These are phyloP conservation scores for Prosopocoilus inquinatus DNA, from an alignment of 2,888 invertebrate genomes.

Conservation along the genomic window DNA sequence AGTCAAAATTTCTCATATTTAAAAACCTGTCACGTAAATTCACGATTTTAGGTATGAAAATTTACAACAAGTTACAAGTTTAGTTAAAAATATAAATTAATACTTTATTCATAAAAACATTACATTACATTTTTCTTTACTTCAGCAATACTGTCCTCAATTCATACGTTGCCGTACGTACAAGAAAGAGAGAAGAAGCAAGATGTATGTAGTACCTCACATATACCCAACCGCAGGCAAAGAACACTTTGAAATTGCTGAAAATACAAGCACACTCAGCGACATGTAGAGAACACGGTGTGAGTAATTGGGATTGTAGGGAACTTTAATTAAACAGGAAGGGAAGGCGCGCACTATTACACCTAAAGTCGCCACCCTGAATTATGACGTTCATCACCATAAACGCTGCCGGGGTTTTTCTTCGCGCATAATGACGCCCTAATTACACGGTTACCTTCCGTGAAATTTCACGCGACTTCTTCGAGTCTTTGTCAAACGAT, in stretches of 20 bases:
- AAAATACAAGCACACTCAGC: constrained; percentile 50
- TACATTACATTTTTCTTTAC: too few species aligned
- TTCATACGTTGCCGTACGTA: not conserved
- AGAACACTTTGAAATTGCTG: constrained; percentile 80
- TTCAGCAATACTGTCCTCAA: not conserved
- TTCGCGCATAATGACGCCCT: not conserved
- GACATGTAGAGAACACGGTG: constrained; percentile 36
- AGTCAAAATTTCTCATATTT: too few species aligned
- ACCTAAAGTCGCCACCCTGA: constrained; percentile 8
- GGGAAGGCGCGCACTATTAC: constrained; percentile 4
- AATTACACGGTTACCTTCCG: too few species aligned
- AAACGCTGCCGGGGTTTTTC: constrained; percentile 5
- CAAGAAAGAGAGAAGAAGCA: constrained; percentile 17
- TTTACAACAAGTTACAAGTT: too few species aligned
- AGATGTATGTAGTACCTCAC: constrained; percentile 63
- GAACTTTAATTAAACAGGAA: constrained; percentile 15
- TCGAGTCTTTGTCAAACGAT: too few species aligned
- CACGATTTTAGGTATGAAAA: too few species aligned
- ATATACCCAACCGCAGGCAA: constrained; percentile 84
- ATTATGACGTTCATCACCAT: constrained; percentile 8
- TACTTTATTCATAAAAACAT: too few species aligned
- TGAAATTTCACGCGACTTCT: too few species aligned
- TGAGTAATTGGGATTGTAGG: constrained; percentile 23
- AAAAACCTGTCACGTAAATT: too few species aligned
- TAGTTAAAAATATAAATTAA: too few species aligned